Evolutionary conservation across 2,113 vertebrate species (phyloP), one percentile per base, ranked within the genome.

Genomic region (Ibidorhyncha struthersii): DNA sequence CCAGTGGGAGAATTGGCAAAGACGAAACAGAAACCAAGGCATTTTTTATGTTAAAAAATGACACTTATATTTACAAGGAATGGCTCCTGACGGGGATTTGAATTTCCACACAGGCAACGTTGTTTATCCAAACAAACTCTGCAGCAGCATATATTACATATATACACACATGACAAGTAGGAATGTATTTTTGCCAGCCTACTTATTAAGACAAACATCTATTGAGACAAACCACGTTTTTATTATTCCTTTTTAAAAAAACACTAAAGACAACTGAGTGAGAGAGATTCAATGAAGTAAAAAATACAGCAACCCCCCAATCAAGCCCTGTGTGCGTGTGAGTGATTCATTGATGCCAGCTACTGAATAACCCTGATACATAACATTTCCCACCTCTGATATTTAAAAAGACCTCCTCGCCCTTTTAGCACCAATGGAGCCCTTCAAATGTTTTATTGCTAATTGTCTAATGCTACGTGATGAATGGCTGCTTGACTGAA

Each of bases 391-490:
- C 59, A 93, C 92, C 95, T 95, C 80, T 79, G 65, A 94, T 88
- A 96, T 71, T 97, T 94, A 87, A 78, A 74, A 72, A 50, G 73
- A 89, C 63, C 74, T 71, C 45, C 53, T 65, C 1, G 6, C 85
- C 94, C 74, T 92, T 92, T 81, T 94, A 95, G 86, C 89, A 73
- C 81, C 94, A 89, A 4, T 71, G 94, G 91, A 96, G 79, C 66
- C 93, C 94, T 96, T 89, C 69, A 52, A 83, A 96, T 89, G 52
- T 95, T 97, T 98, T 96, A 97, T 78, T 95, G 94, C 94, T 93
- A 89, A 97, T 98, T 97, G 94, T 97, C 97, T 97, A 94, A 96
- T 96, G 87, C 84, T 78, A 43, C 0, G 49, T 96, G 96, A 97
- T 94, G 78, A 94, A 97, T 84, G 69, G 81, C 82, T 88, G 56